Percentiles rank a stretch among this genome's conserved stretches.
These are phyloP conservation scores for Cyaniris semiargus DNA, from an alignment of 2,888 invertebrate species.

Conservation along the genomic window DNA sequence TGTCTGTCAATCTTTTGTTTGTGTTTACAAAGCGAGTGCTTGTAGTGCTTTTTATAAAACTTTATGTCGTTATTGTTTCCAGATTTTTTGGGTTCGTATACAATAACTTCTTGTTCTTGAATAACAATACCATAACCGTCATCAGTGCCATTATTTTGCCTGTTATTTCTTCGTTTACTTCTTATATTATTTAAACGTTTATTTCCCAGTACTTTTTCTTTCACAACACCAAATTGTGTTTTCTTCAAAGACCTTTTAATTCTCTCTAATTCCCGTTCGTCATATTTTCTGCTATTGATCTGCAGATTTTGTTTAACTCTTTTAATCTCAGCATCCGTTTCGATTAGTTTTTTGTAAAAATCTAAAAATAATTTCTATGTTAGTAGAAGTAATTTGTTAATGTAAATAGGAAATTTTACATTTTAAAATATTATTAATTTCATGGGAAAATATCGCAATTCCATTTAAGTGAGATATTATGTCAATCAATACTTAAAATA, in stretches of 20 bases:
- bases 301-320: constrained; percentile 51
- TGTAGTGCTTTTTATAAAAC: constrained; percentile 55
- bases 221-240: constrained; percentile 19
- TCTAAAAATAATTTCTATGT: constrained; percentile 49
- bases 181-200: constrained; percentile 34
- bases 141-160: constrained; percentile 34
- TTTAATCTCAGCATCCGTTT: constrained; percentile 63
- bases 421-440: too few relatives aligned
- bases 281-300: constrained; percentile 34
- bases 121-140: constrained; percentile 51
- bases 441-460: too few relatives aligned
- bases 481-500: not conserved
- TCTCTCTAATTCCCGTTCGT: constrained; percentile 45
- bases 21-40: constrained; percentile 63
- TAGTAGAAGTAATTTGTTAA: not conserved
- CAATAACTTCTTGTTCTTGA: constrained; percentile 55
- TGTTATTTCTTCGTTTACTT: constrained; percentile 32
- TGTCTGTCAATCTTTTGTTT: constrained; percentile 54
- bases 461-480: too few relatives aligned
- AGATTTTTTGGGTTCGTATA: constrained; percentile 58
- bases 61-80: constrained; percentile 55
- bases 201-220: not conserved
- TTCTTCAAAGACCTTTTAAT: constrained; percentile 50
- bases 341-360: constrained; percentile 63
- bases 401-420: not conserved